Conservation (phyloP, 2,797 vertebrate genomes). For the Mormyrops attenuatus region DNA sequence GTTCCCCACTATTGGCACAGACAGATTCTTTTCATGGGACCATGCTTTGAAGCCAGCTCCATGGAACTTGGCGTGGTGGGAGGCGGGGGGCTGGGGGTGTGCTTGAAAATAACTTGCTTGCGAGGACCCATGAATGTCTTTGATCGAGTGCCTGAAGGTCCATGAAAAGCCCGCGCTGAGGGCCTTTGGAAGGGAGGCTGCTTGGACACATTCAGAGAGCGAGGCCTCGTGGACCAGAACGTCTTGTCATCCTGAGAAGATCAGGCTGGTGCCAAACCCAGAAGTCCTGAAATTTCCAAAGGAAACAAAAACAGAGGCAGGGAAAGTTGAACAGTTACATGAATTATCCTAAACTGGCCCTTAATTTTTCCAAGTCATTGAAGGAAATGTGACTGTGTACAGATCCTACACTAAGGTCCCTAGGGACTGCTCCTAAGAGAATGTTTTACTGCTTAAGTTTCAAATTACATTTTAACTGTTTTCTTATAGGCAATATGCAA, state of each 20-base stretch:
- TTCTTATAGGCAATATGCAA: background rate
- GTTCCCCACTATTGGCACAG: background rate
- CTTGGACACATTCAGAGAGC: background rate
- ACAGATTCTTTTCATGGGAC: background rate
- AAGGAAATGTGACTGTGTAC: background rate
- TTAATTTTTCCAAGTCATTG: background rate
- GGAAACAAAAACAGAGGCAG: background rate
- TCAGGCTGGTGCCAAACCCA: background rate
- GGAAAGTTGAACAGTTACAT: background rate
- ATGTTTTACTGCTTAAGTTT: background rate
- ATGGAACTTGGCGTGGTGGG: background rate
- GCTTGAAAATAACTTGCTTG: conserved; percentile 2
- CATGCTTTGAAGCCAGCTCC: background rate
- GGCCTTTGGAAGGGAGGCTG: conserved; percentile 1
- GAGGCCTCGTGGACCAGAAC: background rate
- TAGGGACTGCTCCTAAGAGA: background rate
- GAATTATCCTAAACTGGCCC: background rate
- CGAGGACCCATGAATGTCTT: conserved; percentile 14
- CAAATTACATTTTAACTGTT: background rate
- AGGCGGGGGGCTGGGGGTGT: background rate
- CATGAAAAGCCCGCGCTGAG: background rate
- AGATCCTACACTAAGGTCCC: background rate
- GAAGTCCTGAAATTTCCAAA: background rate
- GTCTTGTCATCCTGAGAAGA: background rate
- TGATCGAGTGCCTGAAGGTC: conserved; percentile 14